phyloP scores from a whole-genome alignment of 1,140 invertebrate genomes.

The Meloidogyne exigua region DNA sequence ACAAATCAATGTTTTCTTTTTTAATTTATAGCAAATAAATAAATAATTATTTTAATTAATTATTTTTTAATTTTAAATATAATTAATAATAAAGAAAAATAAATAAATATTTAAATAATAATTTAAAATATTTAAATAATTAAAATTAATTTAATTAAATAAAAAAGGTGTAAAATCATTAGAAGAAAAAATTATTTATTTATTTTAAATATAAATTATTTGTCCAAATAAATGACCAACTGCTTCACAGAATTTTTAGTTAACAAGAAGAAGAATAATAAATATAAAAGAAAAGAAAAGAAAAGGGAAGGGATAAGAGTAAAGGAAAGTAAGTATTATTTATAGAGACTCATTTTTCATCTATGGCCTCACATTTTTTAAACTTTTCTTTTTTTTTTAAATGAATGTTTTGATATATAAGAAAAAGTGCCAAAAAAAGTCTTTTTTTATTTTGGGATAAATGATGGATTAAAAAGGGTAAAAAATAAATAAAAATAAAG shows the following conservation, averaged over 20 bases:
- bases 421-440: background rate
- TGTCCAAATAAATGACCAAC: background rate
- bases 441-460: background rate
- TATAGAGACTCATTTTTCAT: background rate
- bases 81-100: background rate
- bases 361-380: constrained; percentile 2
- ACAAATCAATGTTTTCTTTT: background rate
- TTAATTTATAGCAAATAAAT: constrained; percentile 6
- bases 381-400: background rate
- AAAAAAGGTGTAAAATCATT: background rate
- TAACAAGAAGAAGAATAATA: background rate
- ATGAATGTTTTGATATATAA: background rate
- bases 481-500: no score
- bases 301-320: no score
- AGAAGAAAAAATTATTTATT: background rate
- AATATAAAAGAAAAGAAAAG: background rate
- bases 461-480: no score
- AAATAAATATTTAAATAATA: background rate
- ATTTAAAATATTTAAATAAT: background rate
- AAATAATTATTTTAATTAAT: background rate
- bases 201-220: background rate
- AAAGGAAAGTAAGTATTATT: no score
- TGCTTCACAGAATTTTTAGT: background rate
- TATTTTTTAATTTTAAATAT: background rate
- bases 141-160: background rate